Percentiles rank a stretch among this genome's conserved stretches.
Conservation (phyloP, 2,888 invertebrate species). For the Meganola albula region DNA sequence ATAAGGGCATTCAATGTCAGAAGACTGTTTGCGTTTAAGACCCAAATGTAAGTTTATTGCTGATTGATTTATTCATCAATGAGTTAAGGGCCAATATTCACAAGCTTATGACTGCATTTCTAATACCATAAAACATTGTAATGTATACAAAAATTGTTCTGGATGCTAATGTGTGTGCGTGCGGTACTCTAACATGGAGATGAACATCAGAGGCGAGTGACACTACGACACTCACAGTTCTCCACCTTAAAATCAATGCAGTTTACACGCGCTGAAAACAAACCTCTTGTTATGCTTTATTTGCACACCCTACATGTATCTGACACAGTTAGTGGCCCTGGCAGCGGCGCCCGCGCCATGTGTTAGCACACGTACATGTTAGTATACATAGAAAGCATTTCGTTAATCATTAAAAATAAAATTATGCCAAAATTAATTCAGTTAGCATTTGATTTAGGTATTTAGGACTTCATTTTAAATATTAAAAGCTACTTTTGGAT, state of each 20-base stretch:
- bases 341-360: conserved; percentile 15
- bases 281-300: conserved; percentile 67
- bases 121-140: conserved; percentile 14
- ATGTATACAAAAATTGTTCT: conserved; percentile 42
- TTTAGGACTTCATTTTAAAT: conserved; percentile 10
- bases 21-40: too few species aligned
- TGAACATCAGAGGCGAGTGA: conserved; percentile 66
- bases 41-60: too few species aligned
- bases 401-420: conserved; percentile 22
- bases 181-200: conserved; percentile 70
- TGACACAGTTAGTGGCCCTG: conserved; percentile 14
- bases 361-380: conserved; percentile 30
- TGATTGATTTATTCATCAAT: too few species aligned
- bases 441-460: conserved; percentile 6
- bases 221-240: conserved; percentile 78
- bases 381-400: conserved; percentile 32
- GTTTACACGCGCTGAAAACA: conserved; percentile 79
- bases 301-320: conserved; percentile 47
- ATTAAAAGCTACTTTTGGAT: conserved; percentile 35
- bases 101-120: conserved; percentile 2
- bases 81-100: too few species aligned
- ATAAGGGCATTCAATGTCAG: too few species aligned
- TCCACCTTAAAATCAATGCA: conserved; percentile 80
- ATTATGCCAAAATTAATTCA: conserved; percentile 13
- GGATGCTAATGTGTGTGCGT: conserved; percentile 51